Conservation (phyloP, 2,113 vertebrate species). For the Athene noctua region DNA sequence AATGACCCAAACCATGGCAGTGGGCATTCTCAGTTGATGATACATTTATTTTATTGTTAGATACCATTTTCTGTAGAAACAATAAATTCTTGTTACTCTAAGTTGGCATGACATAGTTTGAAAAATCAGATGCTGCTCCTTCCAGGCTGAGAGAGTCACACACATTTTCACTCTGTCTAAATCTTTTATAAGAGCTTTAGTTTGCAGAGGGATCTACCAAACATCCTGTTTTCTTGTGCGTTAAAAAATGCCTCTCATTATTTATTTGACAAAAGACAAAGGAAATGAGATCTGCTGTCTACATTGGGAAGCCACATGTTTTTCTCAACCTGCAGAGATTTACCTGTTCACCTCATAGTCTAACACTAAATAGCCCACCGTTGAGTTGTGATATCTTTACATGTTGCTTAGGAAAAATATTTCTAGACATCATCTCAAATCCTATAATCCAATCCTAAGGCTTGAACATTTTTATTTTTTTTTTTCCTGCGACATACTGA, state of each 20-base stretch:
- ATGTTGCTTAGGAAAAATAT: neutral
- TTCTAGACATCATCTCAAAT: neutral
- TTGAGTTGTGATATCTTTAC: neutral
- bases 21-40: neutral
- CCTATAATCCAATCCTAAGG: neutral
- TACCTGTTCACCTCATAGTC: neutral
- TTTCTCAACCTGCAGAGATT: neutral
- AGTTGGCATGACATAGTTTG: neutral
- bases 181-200: neutral
- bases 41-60: neutral
- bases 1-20: neutral
- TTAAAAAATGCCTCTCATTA: neutral
- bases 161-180: conserved; percentile 15
- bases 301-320: neutral
- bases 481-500: neutral
- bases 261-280: neutral
- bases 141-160: conserved; percentile 2
- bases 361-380: neutral
- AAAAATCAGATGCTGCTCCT: conserved; percentile 33
- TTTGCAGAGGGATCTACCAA: neutral
- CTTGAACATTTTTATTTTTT: neutral
- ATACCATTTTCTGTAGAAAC: neutral
- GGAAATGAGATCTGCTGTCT: neutral
- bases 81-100: conserved; percentile 4
- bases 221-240: neutral